Base-by-base conservation (phyloP, 2,113 vertebrate species). In the Mixornis gularis region DNA sequence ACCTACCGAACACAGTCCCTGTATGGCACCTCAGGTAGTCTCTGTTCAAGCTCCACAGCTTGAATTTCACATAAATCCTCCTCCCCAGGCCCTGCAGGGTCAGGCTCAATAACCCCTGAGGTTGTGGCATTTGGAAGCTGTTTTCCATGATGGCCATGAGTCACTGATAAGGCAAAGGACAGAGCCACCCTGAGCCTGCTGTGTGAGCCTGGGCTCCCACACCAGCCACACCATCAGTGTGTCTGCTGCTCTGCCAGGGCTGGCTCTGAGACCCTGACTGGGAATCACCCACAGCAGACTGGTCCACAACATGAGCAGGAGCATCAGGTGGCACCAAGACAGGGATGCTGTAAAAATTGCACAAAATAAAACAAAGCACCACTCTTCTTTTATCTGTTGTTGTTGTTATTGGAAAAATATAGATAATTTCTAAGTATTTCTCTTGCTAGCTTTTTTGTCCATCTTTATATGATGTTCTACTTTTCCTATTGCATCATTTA, bases 401-500 rank as follows among this genome's bases (percentile, higher is more conserved):
- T 44, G 29, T 40, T 62, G 0, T 58, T 41, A 43, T 6, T 84
- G 56, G 36, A 52, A 93, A 90, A 80, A n/a, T 25, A 38, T 0
- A 3, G 20, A 30, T 59, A 14, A 58, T 58, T 79, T 36, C 3
- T 2, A 80, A 81, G 27, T 53, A 18, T 68, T 92, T 78, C 10
- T 78, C 64, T 55, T 59, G 56, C 21, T 74, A 56, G 40, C n/a
- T 78, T 6, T 0, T 90, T 89, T 94, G 77, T 58, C 66, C 66
- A 27, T 40, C 85, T 85, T 72, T 58, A 7, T 44, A 9, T 51
- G 34, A 19, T 87, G 59, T 87, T 81, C 58, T 85, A 0, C 63
- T 79, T 9, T 48, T 72, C 43, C 53, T 93, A 18, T 94, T 95
- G 94, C 93, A 70, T 92, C 92, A 95, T 43, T 92, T 89, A 65